These are phyloP conservation scores for Macrophya alboannulata DNA, from an alignment of 2,888 invertebrate genomes.

Conservation along the genomic window DNA sequence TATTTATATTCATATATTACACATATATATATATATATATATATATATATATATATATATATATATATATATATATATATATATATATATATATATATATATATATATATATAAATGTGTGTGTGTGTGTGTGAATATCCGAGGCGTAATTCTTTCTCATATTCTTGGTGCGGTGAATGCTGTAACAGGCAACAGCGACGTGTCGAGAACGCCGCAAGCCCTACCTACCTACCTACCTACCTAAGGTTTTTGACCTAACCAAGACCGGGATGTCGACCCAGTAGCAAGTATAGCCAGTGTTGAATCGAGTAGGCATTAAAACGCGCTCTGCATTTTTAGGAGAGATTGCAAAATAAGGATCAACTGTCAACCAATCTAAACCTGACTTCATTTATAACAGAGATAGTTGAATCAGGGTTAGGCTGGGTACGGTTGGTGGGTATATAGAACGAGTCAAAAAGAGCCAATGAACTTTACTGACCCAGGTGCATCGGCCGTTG, in stretches of 20 bases:
- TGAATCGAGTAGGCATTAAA: conserved; percentile 13
- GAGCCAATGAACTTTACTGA: conserved; percentile 76
- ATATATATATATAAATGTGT: neutral
- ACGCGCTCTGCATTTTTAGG: conserved; percentile 4
- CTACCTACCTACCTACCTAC: conserved; percentile 6
- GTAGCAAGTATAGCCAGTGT: neutral
- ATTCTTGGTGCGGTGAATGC: conserved; percentile 24
- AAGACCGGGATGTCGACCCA: conserved; percentile 20
- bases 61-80: too few relatives aligned
- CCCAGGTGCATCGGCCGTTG: conserved; percentile 60
- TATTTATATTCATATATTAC: neutral
- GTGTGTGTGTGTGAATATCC: neutral
- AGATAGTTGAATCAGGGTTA: neutral
- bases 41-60: neutral
- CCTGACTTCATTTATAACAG: neutral
- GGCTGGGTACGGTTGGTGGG: neutral
- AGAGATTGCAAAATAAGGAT: conserved; percentile 29
- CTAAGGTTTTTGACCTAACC: conserved; percentile 52
- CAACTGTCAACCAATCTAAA: conserved; percentile 18
- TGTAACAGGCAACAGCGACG: conserved; percentile 31
- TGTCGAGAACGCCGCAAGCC: conserved; percentile 11
- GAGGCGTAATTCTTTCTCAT: conserved; percentile 23
- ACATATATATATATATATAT: neutral
- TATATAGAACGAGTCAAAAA: conserved; percentile 65
- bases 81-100: neutral